Base-by-base conservation (phyloP, 2,797 vertebrate genomes). In the Lerista edwardsae region DNA sequence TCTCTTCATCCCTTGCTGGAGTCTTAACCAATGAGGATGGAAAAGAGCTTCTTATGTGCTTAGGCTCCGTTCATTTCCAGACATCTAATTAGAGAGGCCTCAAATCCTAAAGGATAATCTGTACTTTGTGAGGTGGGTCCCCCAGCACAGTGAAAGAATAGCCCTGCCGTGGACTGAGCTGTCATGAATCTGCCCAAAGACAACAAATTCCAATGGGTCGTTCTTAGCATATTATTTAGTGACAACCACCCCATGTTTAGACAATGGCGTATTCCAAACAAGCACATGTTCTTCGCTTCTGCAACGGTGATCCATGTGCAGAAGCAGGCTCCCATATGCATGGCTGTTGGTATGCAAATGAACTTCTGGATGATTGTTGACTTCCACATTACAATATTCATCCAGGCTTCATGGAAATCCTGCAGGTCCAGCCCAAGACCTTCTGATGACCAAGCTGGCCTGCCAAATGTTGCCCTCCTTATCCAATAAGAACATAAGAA, bases 21-120 rank as follows among this genome's bases (percentile, higher is more conserved):
- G 21, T 51, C 75, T 67, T 57, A 9, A 47, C 73, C 61, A 47
- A 55, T 75, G 27, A 34, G 44, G 51, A 10, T 55, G 51, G 23
- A 36, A 67, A 83, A 65, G 27, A 75, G 31, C 44, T 75, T 57
- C 27, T 75, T 83, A 68, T 29, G 29, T 39, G 47, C 62, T 67
- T 75, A 68, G 44, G 31, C 44, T 67, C 75, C 31, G 67, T 74
- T 75, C 61, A 71, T 69, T 71, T 67, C 47, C 65, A 80, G 67
- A 57, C 67, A 39, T 80, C 65, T 71, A 71, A 80, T 80, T 80
- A 71, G 64, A 68, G 65, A 79, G n/a, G 44, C 64, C 64, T 68
- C 41, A 34, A 31, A 79, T 47, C 44, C 23, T 69, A 67, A 15
- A 71, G 25, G 27, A 80, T 71, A 6, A 55, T 39, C 34, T 71